phyloP scores from a whole-genome alignment of 1,140 invertebrate species.

The Chironomus tepperi region DNA sequence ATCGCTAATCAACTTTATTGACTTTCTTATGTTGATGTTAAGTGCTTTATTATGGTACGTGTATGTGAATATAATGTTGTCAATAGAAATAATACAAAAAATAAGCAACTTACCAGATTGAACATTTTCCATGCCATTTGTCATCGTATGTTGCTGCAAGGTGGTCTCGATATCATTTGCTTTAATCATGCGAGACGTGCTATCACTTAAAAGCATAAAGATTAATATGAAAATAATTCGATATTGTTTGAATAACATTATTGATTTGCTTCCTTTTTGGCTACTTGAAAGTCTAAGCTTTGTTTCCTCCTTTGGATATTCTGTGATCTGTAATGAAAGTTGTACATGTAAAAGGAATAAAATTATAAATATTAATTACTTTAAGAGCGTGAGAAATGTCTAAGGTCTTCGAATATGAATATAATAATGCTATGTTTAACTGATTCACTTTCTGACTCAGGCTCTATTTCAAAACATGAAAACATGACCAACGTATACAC shows the following conservation, averaged over 20 bases:
- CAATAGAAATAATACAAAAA: background rate
- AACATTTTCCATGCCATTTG: slow-evolving; percentile 16
- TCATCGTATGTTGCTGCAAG: background rate
- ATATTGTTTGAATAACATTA: background rate
- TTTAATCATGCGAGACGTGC: background rate
- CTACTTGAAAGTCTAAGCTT: background rate
- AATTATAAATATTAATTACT: too few species aligned
- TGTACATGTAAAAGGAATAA: background rate
- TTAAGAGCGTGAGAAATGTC: background rate
- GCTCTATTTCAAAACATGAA: too few species aligned
- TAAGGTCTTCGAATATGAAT: background rate
- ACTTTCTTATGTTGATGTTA: background rate
- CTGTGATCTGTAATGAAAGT: background rate
- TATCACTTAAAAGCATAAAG: background rate
- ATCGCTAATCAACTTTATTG: background rate
- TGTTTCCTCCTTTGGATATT: background rate
- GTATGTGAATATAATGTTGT: too few species aligned
- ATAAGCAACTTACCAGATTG: slow-evolving; percentile 10
- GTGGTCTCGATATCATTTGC: background rate
- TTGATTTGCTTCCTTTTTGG: background rate
- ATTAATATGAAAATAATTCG: slow-evolving; percentile 19
- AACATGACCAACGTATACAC: too few species aligned
- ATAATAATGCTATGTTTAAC: too few species aligned
- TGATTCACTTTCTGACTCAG: too few species aligned
- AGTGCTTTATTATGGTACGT: too few species aligned